Conservation (phyloP, 2,888 invertebrate genomes). For the Temnothorax rugatulus region DNA sequence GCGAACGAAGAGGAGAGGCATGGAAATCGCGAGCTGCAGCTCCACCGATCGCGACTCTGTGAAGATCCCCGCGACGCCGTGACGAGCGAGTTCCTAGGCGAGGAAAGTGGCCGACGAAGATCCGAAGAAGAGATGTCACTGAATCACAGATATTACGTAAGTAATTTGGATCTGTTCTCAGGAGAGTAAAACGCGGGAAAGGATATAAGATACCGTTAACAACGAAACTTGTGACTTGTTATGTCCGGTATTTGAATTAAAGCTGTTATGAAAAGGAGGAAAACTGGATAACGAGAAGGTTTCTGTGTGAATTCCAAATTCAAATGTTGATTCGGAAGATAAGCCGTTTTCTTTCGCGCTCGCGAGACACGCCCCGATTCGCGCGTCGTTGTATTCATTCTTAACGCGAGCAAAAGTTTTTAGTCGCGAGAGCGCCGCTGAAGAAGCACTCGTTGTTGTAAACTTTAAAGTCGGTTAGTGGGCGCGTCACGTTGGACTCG, state of each 20-base stretch:
- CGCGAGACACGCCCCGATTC: neutral
- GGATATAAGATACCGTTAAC: neutral
- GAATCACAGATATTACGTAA: constrained; percentile 85
- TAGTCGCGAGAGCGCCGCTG: constrained; percentile 55
- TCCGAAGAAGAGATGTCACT: constrained; percentile 81
- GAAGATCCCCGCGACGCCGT: constrained; percentile 5
- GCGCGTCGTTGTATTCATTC: constrained; percentile 64
- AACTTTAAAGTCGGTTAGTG: constrained; percentile 74
- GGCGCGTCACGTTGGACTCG: constrained; percentile 52
- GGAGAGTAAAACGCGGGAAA: neutral
- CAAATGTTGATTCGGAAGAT: constrained; percentile 11
- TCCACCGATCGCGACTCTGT: neutral
- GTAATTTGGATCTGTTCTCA: constrained; percentile 68
- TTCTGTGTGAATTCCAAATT: neutral
- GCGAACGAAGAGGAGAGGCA: neutral
- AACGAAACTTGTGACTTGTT: neutral
- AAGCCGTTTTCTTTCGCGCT: neutral
- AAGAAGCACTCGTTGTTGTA: constrained; percentile 59
- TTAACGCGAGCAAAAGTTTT: constrained; percentile 64
- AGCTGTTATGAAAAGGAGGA: neutral
- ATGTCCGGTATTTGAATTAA: neutral
- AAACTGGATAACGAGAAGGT: neutral
- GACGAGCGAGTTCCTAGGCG: constrained; percentile 30
- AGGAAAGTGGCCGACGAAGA: constrained; percentile 34
- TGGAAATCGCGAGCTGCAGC: constrained; percentile 29